A percentile compares a stretch with the other conserved stretches of the same genome.
Conservation (phyloP, 23 tunicate genomes). For the Oikopleura dioica region DNA sequence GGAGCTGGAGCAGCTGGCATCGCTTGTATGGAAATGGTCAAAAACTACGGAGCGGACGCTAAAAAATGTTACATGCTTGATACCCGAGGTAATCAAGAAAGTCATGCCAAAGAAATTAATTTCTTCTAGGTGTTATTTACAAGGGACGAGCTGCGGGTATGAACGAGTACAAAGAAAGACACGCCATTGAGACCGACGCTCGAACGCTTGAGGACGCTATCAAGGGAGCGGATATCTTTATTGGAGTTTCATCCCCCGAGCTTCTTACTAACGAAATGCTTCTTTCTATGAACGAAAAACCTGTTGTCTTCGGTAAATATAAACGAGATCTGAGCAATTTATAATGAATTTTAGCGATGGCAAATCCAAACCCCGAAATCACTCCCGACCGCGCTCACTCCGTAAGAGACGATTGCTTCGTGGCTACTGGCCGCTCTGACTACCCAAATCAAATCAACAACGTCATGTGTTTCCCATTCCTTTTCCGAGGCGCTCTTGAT, state of each 20-base stretch:
- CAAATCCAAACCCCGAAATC: background rate
- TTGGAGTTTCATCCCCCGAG: background rate
- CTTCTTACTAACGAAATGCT: background rate
- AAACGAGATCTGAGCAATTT: background rate
- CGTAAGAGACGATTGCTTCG: background rate
- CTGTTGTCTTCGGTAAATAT: background rate
- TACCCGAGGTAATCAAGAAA: too few species aligned
- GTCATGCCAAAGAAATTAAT: background rate
- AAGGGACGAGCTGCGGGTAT: background rate
- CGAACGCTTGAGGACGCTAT: background rate
- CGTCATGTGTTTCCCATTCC: background rate
- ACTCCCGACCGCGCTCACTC: background rate
- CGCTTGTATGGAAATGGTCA: slow-evolving; percentile 1
- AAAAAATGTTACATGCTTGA: background rate
- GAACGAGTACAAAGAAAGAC: background rate
- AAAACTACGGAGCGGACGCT: background rate
- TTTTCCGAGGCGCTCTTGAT: background rate
- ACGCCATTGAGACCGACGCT: background rate
- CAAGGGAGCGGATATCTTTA: background rate
- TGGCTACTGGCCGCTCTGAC: background rate
- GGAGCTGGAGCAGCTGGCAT: background rate
- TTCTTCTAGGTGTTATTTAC: background rate
- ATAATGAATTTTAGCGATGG: background rate
- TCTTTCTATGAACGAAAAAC: background rate
- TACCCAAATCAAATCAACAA: background rate